Base-by-base conservation (phyloP, 2,888 invertebrate species). In the Thysanoteuthis rhombus region DNA sequence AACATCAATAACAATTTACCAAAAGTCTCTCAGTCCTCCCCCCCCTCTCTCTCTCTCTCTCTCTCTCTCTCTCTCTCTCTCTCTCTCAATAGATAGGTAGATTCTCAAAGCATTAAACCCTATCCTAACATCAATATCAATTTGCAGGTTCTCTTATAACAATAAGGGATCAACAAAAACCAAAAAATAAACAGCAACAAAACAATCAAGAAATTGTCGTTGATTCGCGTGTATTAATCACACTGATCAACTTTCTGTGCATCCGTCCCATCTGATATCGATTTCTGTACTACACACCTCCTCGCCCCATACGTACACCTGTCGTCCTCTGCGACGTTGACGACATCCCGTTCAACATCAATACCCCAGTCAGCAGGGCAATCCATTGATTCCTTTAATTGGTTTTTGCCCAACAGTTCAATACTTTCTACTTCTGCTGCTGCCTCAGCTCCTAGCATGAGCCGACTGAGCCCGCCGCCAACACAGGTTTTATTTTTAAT, bases 341-440 rank as follows among this genome's bases (percentile, higher is more conserved):
- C 75, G 75, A 75, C 75, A 75, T 75, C 75, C 58, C 75, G 36
- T 75, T 75, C 75, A 75, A 75, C n/a, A 75, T 75, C 75, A 75
- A 75, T 75, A 75, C n/a, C 12, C n/a, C 75, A 16, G 75, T n/a
- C 75, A 75, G n/a, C 36, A n/a, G 75, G n/a, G n/a, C 75, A 75
- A 75, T 75, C 75, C 75, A 75, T 75, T 75, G 75, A 75, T 75
- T 75, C n/a, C 75, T n/a, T 75, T 75, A 75, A 75, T 75, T 75
- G 75, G 36, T 75, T 75, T 75, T 75, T 75, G 75, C 75, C 36
- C n/a, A 36, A 16, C n/a, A 75, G n/a, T 75, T 75, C 75, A 75
- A 75, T 75, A 75, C 75, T 75, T 75, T 75, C 75, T n/a, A 75
- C 75, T 75, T n/a, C n/a, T 36, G 75, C 75, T n/a, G n/a, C n/a